phyloP scores from a whole-genome alignment of 2,797 vertebrate species.

The Atherinosoma microstoma region DNA sequence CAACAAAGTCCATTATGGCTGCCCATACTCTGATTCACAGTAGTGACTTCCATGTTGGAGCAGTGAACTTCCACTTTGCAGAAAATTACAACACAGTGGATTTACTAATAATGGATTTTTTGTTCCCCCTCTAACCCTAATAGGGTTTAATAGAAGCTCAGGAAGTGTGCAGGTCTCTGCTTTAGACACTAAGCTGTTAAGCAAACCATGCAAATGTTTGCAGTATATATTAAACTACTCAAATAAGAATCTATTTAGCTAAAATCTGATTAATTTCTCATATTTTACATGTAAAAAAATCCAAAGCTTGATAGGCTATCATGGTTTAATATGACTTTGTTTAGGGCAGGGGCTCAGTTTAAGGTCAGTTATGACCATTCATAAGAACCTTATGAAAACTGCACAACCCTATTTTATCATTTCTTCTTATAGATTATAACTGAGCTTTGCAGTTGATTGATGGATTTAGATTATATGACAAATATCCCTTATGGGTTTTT shows the following conservation, averaged over 20 bases:
- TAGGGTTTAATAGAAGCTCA: not conserved
- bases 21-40: not conserved
- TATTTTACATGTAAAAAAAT: not conserved
- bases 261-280: not conserved
- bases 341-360: constrained; percentile 34
- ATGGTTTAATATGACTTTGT: not conserved
- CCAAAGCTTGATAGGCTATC: constrained; percentile 1
- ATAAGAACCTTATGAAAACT: not conserved
- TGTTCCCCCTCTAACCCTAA: not conserved
- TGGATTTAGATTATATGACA: constrained; percentile 3
- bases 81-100: too few species aligned
- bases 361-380: not conserved
- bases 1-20: not conserved
- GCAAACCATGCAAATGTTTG: not conserved
- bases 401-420: not conserved
- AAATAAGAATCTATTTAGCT: not conserved
- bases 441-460: not conserved
- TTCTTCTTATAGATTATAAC: not conserved
- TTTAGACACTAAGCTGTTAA: not conserved
- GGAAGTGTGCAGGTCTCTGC: not conserved
- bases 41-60: not conserved
- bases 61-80: not conserved
- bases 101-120: not conserved
- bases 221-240: not conserved
- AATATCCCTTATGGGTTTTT: not conserved